A percentile compares a stretch with the other conserved stretches of the same genome.
phyloP scores from a whole-genome alignment of 2,797 vertebrate species.

The Sparidentex hasta region DNA sequence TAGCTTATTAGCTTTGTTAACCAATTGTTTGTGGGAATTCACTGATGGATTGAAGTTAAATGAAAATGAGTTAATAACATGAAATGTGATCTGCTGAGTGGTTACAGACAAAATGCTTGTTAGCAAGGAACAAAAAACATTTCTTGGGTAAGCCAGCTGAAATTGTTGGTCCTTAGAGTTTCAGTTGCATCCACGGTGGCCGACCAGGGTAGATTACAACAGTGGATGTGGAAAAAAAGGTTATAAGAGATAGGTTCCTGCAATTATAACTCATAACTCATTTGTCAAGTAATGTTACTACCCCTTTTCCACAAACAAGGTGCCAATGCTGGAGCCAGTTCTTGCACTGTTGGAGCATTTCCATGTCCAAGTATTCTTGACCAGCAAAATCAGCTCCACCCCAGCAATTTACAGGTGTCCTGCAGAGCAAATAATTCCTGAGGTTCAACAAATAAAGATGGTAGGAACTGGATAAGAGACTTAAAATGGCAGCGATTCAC shows the following conservation, averaged over 20 bases:
- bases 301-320: background rate
- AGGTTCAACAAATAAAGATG: too few relatives aligned
- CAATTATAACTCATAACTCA: background rate
- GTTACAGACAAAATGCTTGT: constrained; percentile 13
- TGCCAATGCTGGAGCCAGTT: background rate
- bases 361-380: too few relatives aligned
- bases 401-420: background rate
- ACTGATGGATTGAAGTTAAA: constrained; percentile 61
- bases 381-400: background rate
- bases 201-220: background rate
- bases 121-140: constrained; percentile 24
- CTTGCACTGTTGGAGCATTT: background rate
- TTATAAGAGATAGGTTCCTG: background rate
- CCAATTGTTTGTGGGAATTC: constrained; percentile 57
- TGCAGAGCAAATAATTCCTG: background rate
- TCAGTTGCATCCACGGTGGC: background rate
- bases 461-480: too few relatives aligned
- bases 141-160: background rate
- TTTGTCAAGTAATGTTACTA: background rate
- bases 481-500: too few relatives aligned
- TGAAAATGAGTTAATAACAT: constrained; percentile 56
- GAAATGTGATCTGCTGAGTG: constrained; percentile 29
- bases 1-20: constrained; percentile 74
- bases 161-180: background rate
- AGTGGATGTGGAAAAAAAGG: background rate